Evolutionary conservation across 2,113 vertebrate species (phyloP).

Genomic region (Xenopus borealis): DNA sequence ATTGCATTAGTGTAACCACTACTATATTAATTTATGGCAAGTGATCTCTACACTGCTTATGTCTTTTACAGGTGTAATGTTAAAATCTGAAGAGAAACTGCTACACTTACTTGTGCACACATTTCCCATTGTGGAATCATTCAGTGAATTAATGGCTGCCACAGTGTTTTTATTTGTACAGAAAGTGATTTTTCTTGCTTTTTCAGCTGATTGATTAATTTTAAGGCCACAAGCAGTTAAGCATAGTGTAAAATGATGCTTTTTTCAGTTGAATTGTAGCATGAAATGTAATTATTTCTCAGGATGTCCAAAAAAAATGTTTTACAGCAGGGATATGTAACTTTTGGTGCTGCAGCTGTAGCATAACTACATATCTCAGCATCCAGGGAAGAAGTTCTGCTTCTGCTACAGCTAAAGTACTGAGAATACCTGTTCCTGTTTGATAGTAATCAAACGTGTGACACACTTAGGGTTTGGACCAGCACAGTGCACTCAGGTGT

Average conservation of each 20-base stretch:
- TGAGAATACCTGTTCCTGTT: too few relatives aligned
- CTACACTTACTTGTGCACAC: slow-evolving; percentile 2
- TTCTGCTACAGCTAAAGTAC: too few relatives aligned
- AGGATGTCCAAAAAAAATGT: slow-evolving; percentile 40
- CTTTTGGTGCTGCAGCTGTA: too few relatives aligned
- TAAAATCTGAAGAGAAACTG: slow-evolving; percentile 32
- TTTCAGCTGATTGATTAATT: slow-evolving; percentile 30
- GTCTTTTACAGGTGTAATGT: neutral
- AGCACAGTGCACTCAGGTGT: too few relatives aligned
- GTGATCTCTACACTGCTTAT: neutral
- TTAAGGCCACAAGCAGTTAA: slow-evolving; percentile 44
- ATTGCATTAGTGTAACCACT: slow-evolving; percentile 41
- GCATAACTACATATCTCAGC: too few relatives aligned
- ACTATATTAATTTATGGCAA: slow-evolving; percentile 18
- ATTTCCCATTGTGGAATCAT: too few relatives aligned
- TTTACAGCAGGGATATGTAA: slow-evolving; percentile 23
- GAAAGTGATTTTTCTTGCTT: neutral
- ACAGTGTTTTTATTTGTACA: too few relatives aligned
- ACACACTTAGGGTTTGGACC: too few relatives aligned
- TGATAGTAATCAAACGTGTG: too few relatives aligned
- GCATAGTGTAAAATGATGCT: slow-evolving; percentile 16
- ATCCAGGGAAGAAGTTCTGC: too few relatives aligned
- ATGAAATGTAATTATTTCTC: slow-evolving; percentile 42
- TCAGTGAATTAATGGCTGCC: too few relatives aligned
- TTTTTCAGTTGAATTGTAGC: slow-evolving; percentile 42